These are phyloP conservation scores for Gambusia affinis DNA, from an alignment of 2,113 vertebrate genomes.

Conservation along the genomic window DNA sequence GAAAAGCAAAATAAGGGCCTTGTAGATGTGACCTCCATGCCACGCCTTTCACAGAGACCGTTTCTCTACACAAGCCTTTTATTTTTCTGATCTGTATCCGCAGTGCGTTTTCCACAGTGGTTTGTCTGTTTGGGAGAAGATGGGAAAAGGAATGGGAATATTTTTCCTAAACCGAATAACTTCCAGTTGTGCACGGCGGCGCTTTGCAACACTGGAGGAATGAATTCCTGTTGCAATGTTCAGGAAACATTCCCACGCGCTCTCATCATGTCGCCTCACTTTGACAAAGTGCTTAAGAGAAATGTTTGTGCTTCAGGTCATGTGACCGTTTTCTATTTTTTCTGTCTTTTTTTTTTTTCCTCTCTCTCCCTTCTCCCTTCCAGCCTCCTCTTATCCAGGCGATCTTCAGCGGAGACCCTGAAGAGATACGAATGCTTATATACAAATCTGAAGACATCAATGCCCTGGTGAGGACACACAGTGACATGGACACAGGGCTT, in stretches of 20 bases:
- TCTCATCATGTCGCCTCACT: not conserved
- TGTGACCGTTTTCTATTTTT: not conserved
- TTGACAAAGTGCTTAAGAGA: not conserved
- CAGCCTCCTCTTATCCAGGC: constrained; percentile 97
- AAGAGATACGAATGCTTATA: constrained; percentile 95
- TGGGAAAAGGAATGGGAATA: not conserved
- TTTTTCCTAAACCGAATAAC: constrained; percentile 34
- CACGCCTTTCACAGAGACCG: constrained; percentile 1
- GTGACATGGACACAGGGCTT: not conserved
- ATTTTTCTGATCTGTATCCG: constrained; percentile 37
- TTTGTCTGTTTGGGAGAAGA: not conserved
- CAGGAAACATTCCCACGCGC: constrained; percentile 12
- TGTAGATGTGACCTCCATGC: constrained; percentile 22
- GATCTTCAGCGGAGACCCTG: constrained; percentile 94
- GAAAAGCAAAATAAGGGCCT: constrained; percentile 48
- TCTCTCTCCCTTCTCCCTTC: constrained; percentile 9
- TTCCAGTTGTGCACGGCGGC: constrained; percentile 21
- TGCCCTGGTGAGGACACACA: constrained; percentile 82
- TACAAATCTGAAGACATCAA: constrained; percentile 98
- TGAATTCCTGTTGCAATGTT: constrained; percentile 4
- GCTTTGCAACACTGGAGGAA: constrained; percentile 25
- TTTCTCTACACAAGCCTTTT: constrained; percentile 10
- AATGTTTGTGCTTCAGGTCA: constrained; percentile 10
- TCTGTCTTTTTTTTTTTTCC: too few species aligned
- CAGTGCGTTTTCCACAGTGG: constrained; percentile 7